These are phyloP conservation scores for Sciurus vulgaris DNA, from an alignment of 2,797 vertebrate genomes.

Conservation along the genomic window DNA sequence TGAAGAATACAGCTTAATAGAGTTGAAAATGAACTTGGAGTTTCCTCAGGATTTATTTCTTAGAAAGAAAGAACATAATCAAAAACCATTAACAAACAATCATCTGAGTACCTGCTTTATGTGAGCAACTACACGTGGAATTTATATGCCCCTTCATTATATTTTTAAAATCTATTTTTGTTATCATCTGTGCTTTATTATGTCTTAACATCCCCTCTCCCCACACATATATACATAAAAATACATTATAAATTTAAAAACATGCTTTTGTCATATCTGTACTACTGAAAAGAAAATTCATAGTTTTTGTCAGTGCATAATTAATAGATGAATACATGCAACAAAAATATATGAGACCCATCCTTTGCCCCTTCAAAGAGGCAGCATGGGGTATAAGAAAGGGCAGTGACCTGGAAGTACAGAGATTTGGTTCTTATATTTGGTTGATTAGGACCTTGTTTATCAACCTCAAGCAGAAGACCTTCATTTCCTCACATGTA, in stretches of 20 bases:
- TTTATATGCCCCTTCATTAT: neutral
- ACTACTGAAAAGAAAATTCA: neutral
- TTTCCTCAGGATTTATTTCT: neutral
- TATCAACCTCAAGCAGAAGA: neutral
- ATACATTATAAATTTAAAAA: neutral
- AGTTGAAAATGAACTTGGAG: neutral
- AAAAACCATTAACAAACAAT: conserved; percentile 37
- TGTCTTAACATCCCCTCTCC: neutral
- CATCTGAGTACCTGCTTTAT: neutral
- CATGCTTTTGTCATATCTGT: neutral
- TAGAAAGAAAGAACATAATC: neutral
- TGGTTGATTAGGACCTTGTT: neutral
- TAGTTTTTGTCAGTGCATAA: neutral
- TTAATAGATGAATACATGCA: neutral
- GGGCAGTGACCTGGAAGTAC: rapidly evolving
- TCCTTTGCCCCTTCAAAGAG: neutral
- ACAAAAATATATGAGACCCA: neutral
- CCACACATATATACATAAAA: neutral
- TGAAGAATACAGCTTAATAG: neutral
- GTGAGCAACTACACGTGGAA: neutral
- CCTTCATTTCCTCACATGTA: neutral
- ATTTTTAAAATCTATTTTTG: neutral
- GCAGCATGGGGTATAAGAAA: neutral
- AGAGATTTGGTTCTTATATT: neutral
- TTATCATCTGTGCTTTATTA: conserved; percentile 1